These are phyloP conservation scores for Hybognathus amarus DNA, from an alignment of 2,797 vertebrate species.

Conservation along the genomic window DNA sequence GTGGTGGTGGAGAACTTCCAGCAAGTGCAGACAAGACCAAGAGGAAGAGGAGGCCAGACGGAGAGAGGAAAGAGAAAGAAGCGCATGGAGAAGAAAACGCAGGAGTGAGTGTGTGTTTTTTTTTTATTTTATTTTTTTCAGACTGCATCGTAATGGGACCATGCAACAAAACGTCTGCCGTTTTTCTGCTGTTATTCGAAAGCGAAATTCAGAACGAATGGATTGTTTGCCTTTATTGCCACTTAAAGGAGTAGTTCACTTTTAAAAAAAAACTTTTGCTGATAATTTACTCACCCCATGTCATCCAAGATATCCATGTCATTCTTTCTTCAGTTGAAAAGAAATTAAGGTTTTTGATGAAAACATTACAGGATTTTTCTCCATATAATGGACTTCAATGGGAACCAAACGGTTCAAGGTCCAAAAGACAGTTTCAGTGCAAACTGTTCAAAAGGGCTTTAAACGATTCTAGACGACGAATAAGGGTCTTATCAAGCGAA, in stretches of 20 bases:
- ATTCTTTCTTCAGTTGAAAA: too few species aligned
- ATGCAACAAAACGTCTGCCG: neutral
- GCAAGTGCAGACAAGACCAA: conserved; percentile 96
- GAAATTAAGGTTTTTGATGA: too few species aligned
- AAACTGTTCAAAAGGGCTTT: too few species aligned
- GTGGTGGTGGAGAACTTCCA: conserved; percentile 98
- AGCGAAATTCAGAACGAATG: neutral
- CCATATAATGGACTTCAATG: too few species aligned
- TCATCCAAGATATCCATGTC: too few species aligned
- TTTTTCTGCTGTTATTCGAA: neutral
- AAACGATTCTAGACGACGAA: too few species aligned
- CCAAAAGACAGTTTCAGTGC: too few species aligned
- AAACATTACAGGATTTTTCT: too few species aligned
- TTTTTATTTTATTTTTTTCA: neutral
- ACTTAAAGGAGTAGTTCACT: neutral
- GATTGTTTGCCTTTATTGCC: neutral
- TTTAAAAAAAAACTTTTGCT: too few species aligned
- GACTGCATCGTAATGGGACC: neutral
- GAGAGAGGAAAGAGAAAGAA: conserved; percentile 88
- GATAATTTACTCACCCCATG: too few species aligned
- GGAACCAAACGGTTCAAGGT: too few species aligned
- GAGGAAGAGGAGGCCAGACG: conserved; percentile 92
- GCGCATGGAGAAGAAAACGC: conserved; percentile 84
- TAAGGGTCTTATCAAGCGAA: too few species aligned
- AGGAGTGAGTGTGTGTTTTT: conserved; percentile 80